A percentile compares a stretch with the other conserved stretches of the same genome.
phyloP scores from a whole-genome alignment of 2,797 vertebrate genomes.

The Phrynocephalus vlangalii region DNA sequence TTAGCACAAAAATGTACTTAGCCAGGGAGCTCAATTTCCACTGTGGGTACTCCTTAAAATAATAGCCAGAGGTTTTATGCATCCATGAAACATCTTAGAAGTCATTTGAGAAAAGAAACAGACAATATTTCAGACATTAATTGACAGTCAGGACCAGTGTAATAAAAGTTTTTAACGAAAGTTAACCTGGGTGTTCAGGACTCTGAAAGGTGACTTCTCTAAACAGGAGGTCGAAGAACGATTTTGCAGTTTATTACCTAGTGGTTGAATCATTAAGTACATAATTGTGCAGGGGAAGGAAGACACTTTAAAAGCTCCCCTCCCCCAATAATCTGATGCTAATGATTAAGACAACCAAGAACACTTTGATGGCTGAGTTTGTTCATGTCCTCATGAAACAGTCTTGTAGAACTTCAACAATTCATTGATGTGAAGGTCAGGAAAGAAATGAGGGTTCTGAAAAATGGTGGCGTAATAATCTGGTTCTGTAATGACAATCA shows the following conservation, averaged over 20 bases:
- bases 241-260: conserved; percentile 53
- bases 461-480: not conserved
- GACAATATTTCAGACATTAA: conserved; percentile 82
- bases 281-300: conserved; percentile 34
- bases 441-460: not conserved
- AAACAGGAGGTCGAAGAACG: conserved; percentile 70
- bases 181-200: conserved; percentile 75
- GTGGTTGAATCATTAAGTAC: conserved; percentile 50
- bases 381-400: conserved; percentile 6
- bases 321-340: not conserved
- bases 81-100: conserved; percentile 77
- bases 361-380: not conserved
- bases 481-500: not conserved
- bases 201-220: conserved; percentile 82
- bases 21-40: conserved; percentile 76
- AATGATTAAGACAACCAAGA: not conserved
- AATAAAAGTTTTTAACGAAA: conserved; percentile 80
- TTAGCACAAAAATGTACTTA: conserved; percentile 82
- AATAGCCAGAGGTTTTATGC: conserved; percentile 79
- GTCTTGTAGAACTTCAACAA: not conserved
- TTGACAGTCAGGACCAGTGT: conserved; percentile 74
- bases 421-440: not conserved
- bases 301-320: not conserved
- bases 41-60: conserved; percentile 79
- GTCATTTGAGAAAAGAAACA: conserved; percentile 78